Evolutionary conservation across 2,888 invertebrate species (phyloP).

Genomic region (Hoplodrina ambigua): DNA sequence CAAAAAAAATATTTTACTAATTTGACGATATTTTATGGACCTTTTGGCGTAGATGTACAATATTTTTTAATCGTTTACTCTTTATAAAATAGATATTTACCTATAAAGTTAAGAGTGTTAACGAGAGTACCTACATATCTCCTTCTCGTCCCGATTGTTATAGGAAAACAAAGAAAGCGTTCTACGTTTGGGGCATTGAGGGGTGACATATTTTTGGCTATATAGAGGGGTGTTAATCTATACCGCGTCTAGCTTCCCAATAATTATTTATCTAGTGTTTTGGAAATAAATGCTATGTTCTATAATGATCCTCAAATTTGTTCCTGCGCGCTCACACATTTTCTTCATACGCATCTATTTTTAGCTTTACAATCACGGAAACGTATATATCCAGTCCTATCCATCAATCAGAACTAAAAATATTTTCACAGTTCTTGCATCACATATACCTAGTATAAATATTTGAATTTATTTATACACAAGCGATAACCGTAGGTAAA

Average conservation of each 20-base stretch:
- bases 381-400: constrained; percentile 20
- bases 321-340: constrained; percentile 9
- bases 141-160: constrained; percentile 24
- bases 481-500: constrained; percentile 49
- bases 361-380: constrained; percentile 22
- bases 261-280: background rate
- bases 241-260: constrained; percentile 3
- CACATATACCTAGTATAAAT: constrained; percentile 33
- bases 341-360: constrained; percentile 35
- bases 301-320: background rate
- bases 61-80: background rate
- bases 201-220: constrained; percentile 36
- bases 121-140: constrained; percentile 27
- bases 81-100: background rate
- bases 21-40: constrained; percentile 22
- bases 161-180: constrained; percentile 58
- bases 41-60: background rate
- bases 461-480: constrained; percentile 44
- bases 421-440: constrained; percentile 32
- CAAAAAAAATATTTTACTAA: constrained; percentile 7
- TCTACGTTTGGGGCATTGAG: background rate
- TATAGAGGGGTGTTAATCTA: constrained; percentile 28
- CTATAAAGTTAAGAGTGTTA: constrained; percentile 1
- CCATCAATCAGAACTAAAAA: constrained; percentile 34
- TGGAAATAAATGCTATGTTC: background rate